Conservation (phyloP, 1,140 invertebrate species). For the Homalodisca vitripennis region DNA sequence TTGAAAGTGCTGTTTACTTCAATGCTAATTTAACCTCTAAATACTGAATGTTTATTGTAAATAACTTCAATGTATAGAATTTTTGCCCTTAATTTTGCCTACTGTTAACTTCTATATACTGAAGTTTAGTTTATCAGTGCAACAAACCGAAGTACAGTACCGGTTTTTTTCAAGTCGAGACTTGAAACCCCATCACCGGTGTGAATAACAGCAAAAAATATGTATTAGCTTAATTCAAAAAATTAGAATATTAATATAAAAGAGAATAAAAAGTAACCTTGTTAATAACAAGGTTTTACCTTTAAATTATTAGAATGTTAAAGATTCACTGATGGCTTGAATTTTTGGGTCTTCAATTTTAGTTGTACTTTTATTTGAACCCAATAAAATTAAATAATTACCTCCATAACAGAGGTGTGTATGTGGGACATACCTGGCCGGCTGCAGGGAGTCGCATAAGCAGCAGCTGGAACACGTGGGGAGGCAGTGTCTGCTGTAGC, state of each 20-base stretch:
- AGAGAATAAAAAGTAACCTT: background rate
- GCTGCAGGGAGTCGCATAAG: slow-evolving; percentile 75
- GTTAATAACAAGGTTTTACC: background rate
- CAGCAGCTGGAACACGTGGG: slow-evolving; percentile 85
- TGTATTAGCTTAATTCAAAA: too few relatives aligned
- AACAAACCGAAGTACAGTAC: too few relatives aligned
- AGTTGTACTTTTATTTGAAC: background rate
- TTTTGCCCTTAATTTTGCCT: too few relatives aligned
- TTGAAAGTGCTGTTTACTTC: too few relatives aligned
- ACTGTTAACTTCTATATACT: too few relatives aligned
- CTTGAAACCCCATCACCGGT: too few relatives aligned
- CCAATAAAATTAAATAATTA: background rate
- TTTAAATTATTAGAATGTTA: background rate
- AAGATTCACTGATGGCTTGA: background rate
- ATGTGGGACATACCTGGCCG: slow-evolving; percentile 50
- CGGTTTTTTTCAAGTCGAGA: too few relatives aligned
- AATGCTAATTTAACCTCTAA: too few relatives aligned
- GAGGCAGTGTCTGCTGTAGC: slow-evolving; percentile 91
- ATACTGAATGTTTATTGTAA: too few relatives aligned
- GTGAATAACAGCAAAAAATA: too few relatives aligned
- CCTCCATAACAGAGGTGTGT: background rate
- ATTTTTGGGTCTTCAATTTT: background rate
- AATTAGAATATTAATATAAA: background rate
- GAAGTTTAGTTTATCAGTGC: too few relatives aligned
- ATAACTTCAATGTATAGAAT: too few relatives aligned